phyloP scores from a whole-genome alignment of 2,113 vertebrate species.

The Anseranas semipalmata region DNA sequence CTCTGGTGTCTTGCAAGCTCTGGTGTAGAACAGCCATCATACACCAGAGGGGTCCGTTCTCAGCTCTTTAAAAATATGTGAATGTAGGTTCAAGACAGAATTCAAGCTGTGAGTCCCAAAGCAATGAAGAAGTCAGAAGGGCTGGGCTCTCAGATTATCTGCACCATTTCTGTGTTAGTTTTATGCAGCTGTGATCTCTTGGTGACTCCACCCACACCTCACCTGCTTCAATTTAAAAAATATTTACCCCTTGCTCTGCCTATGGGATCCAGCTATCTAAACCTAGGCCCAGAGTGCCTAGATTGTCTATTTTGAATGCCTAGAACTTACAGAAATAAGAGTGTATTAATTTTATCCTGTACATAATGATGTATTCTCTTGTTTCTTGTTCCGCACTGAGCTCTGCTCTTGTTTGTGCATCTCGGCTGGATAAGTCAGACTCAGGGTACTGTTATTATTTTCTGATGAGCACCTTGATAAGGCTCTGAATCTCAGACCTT shows the following conservation, averaged over 20 bases:
- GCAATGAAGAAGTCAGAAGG: neutral
- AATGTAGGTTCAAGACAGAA: neutral
- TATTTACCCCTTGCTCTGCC: neutral
- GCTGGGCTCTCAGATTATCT: neutral
- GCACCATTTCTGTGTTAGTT: neutral
- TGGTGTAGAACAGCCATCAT: neutral
- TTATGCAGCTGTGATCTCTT: neutral
- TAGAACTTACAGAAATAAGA: neutral
- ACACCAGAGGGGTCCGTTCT: neutral
- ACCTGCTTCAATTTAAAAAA: neutral
- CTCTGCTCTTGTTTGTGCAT: neutral
- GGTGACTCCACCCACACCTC: neutral
- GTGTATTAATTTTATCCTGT: neutral
- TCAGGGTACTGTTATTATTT: neutral
- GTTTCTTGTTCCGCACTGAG: neutral
- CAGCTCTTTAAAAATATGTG: neutral
- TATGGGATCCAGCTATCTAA: neutral
- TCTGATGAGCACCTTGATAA: neutral
- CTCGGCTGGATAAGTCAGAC: neutral
- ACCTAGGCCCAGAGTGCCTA: neutral
- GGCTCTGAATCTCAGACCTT: neutral
- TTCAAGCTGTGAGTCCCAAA: neutral
- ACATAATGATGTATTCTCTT: neutral
- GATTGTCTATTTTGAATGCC: neutral
- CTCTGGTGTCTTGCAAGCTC: neutral